Base-by-base conservation (phyloP, 2,888 invertebrate genomes). In the Orchesella flavescens region DNA sequence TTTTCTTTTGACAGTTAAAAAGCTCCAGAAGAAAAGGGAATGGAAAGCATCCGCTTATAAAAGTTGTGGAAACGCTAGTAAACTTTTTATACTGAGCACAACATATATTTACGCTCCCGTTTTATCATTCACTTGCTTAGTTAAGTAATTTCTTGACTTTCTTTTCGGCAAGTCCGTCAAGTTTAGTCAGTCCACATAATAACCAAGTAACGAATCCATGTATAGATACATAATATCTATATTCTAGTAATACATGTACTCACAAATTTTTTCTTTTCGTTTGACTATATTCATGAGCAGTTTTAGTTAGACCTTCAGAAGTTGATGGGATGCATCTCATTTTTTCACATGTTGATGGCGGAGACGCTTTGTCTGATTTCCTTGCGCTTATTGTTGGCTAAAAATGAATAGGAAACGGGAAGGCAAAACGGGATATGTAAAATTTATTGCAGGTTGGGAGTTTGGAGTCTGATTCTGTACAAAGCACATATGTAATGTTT, bases 41-140 rank as follows among this genome's bases (percentile, higher is more conserved):
- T 55, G 72, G 72, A 49, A 44, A 72, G 72, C 59, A 59, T 72
- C 59, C 72, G 72, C 57, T 59, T 59, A 57, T n/a, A 53, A 43
- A 44, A 44, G 13, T 12, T 43, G 17, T 21, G 19, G 19, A 59
- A 59, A 57, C n/a, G 34, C 12, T 10, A 49, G 59, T 34, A 69
- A 55, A 49, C 49, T n/a, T 49, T 34, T 34, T 34, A 34, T 34
- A 34, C 7, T 34, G n/a, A n/a, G n/a, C 34, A 7, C 49, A 3
- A 10, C 34, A 7, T 34, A 34, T 34, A 49, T n/a, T 49, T 49
- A 3, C 1, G 7, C 44, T 44, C 12, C 44, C 44, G 49, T 49
- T 49, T 49, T 49, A 7, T 12, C 12, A 49, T 49, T 34, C 34
- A 7, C 15, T n/a, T 15, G 5, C 49, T 49, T 49, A 12, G 5